Conservation (phyloP, 2,113 vertebrate species). For the Podarcis cretensis region DNA sequence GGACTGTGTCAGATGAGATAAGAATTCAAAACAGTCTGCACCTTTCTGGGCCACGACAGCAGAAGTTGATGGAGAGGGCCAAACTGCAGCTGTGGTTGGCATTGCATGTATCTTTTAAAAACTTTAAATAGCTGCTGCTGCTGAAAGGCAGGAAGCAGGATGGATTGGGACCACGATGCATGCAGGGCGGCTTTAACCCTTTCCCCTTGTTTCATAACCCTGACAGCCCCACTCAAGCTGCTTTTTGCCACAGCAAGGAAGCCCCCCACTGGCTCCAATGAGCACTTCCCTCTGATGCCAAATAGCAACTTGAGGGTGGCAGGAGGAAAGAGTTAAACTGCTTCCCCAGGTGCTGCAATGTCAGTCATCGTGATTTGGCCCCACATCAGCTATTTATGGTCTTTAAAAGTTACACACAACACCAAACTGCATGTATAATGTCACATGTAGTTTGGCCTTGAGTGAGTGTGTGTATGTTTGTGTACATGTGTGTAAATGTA, state of each 20-base stretch:
- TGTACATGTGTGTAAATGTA: background rate
- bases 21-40: conserved; percentile 4
- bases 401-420: background rate
- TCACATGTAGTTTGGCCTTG: background rate
- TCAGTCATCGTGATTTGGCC: background rate
- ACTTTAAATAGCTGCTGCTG: background rate
- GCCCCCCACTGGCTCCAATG: background rate
- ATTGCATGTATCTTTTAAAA: background rate
- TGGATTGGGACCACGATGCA: background rate
- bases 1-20: background rate
- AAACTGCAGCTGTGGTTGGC: background rate
- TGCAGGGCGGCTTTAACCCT: background rate
- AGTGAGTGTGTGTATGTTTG: fast-evolving
- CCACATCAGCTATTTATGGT: background rate
- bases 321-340: background rate
- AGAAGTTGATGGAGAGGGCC: fast-evolving
- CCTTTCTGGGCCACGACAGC: background rate
- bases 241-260: background rate
- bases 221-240: background rate
- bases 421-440: background rate
- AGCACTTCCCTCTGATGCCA: background rate
- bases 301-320: background rate
- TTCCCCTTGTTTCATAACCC: background rate
- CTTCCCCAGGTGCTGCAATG: background rate
- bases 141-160: background rate